phyloP scores from a whole-genome alignment of 2,888 invertebrate genomes.

The Gisinianus flammeolus region DNA sequence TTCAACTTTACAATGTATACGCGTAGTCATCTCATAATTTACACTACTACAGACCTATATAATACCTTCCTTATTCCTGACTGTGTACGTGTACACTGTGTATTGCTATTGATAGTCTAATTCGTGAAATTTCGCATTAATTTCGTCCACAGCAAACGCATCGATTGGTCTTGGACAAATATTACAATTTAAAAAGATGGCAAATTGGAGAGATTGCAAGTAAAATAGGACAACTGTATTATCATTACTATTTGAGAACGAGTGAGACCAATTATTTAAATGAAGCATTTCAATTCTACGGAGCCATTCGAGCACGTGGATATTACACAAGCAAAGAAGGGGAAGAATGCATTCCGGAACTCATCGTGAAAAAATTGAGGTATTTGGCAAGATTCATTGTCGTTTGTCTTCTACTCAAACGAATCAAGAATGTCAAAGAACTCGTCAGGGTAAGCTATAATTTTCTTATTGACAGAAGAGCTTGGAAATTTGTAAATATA shows the following conservation, averaged over 20 bases:
- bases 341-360: constrained; percentile 67
- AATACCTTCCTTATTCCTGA: no score
- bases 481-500: no score
- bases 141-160: no score
- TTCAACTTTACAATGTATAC: no score
- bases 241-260: constrained; percentile 95
- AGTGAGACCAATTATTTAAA: constrained; percentile 95
- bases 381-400: constrained; percentile 97
- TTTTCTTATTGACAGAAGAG: constrained; percentile 19
- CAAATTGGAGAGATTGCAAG: constrained; percentile 98
- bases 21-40: no score
- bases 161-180: constrained; percentile 83
- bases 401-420: constrained; percentile 89
- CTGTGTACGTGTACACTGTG: no score
- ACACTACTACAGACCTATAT: no score
- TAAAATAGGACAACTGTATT: constrained; percentile 97
- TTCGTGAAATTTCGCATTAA: no score
- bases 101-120: no score
- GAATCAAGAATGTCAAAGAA: constrained; percentile 90
- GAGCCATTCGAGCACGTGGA: constrained; percentile 75
- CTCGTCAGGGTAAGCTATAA: constrained; percentile 71
- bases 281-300: constrained; percentile 96
- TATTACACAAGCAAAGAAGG: constrained; percentile 38
- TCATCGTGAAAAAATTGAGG: constrained; percentile 93
- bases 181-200: constrained; percentile 95